These are phyloP conservation scores for Epinephelus coioides DNA, from an alignment of 2,797 vertebrate species.

Conservation along the genomic window DNA sequence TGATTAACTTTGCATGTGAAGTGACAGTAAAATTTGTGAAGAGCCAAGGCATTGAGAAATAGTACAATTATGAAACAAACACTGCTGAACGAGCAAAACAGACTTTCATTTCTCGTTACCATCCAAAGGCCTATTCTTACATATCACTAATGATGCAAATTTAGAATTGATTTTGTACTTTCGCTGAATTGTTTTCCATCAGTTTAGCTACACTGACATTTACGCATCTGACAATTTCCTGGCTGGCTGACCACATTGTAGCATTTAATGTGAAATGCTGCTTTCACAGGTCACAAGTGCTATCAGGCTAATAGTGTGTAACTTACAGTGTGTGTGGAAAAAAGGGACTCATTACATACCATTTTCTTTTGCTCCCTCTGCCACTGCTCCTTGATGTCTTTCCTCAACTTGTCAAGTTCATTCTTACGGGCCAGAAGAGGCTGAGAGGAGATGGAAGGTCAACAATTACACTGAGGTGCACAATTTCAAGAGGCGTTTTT, in stretches of 20 bases:
- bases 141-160: neutral
- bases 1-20: conserved; percentile 7
- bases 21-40: neutral
- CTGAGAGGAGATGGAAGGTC: conserved; percentile 76
- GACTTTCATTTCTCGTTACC: neutral
- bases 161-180: neutral
- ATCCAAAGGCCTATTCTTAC: neutral
- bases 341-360: conserved; percentile 87
- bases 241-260: neutral
- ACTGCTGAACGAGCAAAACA: neutral
- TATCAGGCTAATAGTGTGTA: neutral
- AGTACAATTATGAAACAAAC: conserved; percentile 5
- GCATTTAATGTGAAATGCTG: conserved; percentile 34
- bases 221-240: neutral
- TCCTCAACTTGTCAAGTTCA: conserved; percentile 96
- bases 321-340: no score
- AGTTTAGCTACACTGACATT: conserved; percentile 11
- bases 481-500: neutral
- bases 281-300: neutral
- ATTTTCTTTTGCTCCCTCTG: conserved; percentile 97
- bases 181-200: neutral
- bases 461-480: conserved; percentile 1
- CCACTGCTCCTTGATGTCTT: conserved; percentile 98
- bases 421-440: conserved; percentile 94
- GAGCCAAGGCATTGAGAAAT: neutral